Evolutionary conservation across 2,113 vertebrate genomes (phyloP).

Genomic region (Toxotes chatareus): DNA sequence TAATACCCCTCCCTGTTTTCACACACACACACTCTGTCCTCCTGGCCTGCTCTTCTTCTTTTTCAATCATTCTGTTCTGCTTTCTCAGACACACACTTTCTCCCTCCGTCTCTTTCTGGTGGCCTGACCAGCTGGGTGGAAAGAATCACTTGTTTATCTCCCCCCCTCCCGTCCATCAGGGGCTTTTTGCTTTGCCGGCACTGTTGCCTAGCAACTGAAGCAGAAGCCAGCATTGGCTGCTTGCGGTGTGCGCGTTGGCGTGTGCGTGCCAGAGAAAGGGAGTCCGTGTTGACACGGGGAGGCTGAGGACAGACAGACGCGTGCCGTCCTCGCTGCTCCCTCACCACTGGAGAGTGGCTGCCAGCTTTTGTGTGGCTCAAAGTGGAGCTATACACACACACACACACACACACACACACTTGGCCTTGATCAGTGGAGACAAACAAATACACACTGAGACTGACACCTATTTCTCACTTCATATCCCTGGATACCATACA

Average conservation of each 20-base stretch:
- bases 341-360: conserved; percentile 26
- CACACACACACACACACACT: conserved; percentile 22
- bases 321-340: conserved; percentile 20
- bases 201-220: conserved; percentile 82
- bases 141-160: conserved; percentile 74
- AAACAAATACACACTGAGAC: conserved; percentile 12
- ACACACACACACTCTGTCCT: no score
- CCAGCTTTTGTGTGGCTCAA: conserved; percentile 49
- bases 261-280: conserved; percentile 7
- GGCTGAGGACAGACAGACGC: conserved; percentile 30
- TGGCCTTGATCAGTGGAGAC: neutral
- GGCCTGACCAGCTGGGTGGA: conserved; percentile 62
- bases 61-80: no score
- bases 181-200: conserved; percentile 63
- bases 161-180: conserved; percentile 52
- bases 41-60: no score
- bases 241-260: conserved; percentile 9
- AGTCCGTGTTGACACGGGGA: conserved; percentile 33
- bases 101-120: conserved; percentile 26
- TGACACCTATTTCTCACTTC: conserved; percentile 6
- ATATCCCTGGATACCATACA: neutral
- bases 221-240: conserved; percentile 49
- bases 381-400: conserved; percentile 10
- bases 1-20: no score
- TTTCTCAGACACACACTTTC: neutral